These are phyloP conservation scores for Stenodera caucasica DNA, from an alignment of 2,888 invertebrate species.

Conservation along the genomic window DNA sequence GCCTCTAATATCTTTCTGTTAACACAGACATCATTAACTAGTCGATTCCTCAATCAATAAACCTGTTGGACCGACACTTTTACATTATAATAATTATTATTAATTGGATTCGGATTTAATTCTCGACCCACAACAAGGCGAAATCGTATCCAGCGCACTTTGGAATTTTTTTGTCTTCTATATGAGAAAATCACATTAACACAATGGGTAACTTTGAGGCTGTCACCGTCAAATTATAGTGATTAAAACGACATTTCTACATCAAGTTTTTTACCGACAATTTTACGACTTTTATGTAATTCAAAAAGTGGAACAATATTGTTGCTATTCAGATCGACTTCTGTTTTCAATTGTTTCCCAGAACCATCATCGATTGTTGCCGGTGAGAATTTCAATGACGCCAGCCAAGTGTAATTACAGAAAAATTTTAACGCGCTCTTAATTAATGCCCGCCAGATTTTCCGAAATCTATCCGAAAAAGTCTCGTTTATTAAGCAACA, in stretches of 20 bases:
- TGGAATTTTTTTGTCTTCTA: too few species aligned
- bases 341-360: neutral
- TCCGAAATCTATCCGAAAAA: neutral
- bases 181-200: neutral
- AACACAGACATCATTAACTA: constrained; percentile 17
- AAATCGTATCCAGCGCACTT: too few species aligned
- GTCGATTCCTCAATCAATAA: constrained; percentile 13
- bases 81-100: neutral
- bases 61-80: constrained; percentile 6
- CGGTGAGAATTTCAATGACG: neutral
- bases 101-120: neutral
- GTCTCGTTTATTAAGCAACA: neutral
- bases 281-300: too few species aligned
- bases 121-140: too few species aligned
- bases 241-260: constrained; percentile 9
- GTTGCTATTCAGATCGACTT: neutral
- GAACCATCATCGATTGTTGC: neutral
- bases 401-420: neutral
- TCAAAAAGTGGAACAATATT: neutral
- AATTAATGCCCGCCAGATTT: constrained; percentile 7
- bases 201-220: neutral
- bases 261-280: too few species aligned
- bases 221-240: neutral
- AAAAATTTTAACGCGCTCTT: constrained; percentile 5
- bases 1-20: neutral